Evolutionary conservation across 2,113 vertebrate genomes (phyloP).

Genomic region (Chinchilla lanigera): DNA sequence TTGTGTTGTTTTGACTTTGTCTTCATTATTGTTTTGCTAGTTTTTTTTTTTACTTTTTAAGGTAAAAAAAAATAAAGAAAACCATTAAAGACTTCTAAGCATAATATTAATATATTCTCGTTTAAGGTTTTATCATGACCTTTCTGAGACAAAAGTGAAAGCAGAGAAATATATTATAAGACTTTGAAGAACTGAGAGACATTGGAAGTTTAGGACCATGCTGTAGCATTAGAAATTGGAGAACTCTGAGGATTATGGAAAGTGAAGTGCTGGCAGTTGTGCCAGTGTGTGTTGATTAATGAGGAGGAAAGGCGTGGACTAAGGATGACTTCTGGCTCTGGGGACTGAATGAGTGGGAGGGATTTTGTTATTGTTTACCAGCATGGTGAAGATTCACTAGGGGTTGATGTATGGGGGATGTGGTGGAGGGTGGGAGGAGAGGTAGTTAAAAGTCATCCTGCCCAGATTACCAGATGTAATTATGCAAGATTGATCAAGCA

Average conservation of each 20-base stretch:
- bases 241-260: background rate
- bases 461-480: too few relatives aligned
- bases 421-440: background rate
- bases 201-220: background rate
- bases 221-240: background rate
- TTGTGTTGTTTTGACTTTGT: too few relatives aligned
- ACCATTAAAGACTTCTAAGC: background rate
- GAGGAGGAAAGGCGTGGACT: background rate
- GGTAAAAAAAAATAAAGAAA: background rate
- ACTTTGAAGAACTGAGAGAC: slow-evolving; percentile 7
- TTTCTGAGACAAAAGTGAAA: slow-evolving; percentile 4
- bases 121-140: slow-evolving; percentile 43
- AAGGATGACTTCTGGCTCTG: background rate
- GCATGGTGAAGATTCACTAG: background rate
- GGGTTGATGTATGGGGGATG: background rate
- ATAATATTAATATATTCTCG: slow-evolving; percentile 22
- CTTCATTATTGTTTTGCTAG: too few relatives aligned
- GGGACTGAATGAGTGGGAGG: background rate
- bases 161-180: background rate
- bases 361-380: background rate
- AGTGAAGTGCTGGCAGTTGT: background rate
- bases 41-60: too few relatives aligned
- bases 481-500: too few relatives aligned
- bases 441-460: background rate
- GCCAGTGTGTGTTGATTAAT: background rate